Base-by-base conservation (phyloP, 1,140 invertebrate species). In the Vollenhovia emeryi region DNA sequence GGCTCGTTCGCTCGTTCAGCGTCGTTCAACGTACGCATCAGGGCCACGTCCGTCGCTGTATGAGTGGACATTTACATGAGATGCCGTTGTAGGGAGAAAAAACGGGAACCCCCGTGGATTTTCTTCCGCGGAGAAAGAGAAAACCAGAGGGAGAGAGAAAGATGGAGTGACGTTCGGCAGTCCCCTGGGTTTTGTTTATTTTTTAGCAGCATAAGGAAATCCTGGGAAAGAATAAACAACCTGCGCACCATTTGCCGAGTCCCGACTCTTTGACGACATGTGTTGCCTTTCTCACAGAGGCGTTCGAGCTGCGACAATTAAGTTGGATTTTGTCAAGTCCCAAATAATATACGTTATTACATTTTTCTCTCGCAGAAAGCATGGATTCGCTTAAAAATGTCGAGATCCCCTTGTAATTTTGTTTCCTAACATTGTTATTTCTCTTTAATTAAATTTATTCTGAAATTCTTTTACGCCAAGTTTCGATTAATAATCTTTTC, bases 71-170 rank as follows among this genome's bases (percentile, higher is more conserved):
- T 92, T 92, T 88, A 91, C 89, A 92, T 91, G 90, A 87, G 64
- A 80, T 36, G n/a, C n/a, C n/a, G n/a, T n/a, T n/a, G 69, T 8
- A 52, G 36, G 30, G 18, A 57, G 85, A 76, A 73, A 24, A 76
- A 64, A 30, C 66, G 52, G n/a, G 89, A 83, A 92, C 90, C 92
- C 92, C 92, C 91, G 92, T 91, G 86, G 92, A 91, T 92, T 91
- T 88, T 78, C 87, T 73, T 83, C 86, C 76, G 82, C 83, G 83
- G 82, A 84, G 85, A 76, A 24, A 64, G 24, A 62, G 52, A 59
- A 36, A 33, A 0, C 30, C 5, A 3, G 13, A 40, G 36, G 8
- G 3, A 27, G 60, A 40, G 60, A 52, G 1, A 18, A n/a, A 11
- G 76, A 45, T 36, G 27, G 27, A 1, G 3, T 15, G 27, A 50